Base-by-base conservation (phyloP, 2,888 invertebrate species). In the Lasioglossum pauxillum region DNA sequence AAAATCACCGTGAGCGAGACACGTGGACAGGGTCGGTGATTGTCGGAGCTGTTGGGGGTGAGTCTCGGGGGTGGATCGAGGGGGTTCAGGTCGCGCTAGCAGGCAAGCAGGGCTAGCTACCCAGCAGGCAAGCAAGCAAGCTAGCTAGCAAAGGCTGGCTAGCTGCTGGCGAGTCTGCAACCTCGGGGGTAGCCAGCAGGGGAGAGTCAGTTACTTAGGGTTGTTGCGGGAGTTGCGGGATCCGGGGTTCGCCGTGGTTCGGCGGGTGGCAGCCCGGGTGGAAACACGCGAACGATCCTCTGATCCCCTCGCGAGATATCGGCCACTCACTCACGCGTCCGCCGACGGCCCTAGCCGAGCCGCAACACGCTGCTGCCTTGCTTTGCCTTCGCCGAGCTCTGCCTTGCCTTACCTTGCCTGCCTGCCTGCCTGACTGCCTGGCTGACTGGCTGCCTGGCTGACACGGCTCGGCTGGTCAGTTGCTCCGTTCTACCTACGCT, bases 221-320 rank as follows among this genome's bases (percentile, higher is more conserved):
- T 92, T 88, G 90, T 89, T 86, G 84, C 80, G 84, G 90, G 86
- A 67, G 74, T 89, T 85, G 92, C 91, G 92, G 92, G 92, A 91
- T 92, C 89, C 89, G 92, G 93, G 93, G 93, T 67, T 92, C 91
- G 93, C 90, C 90, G 90, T 53, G 92, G 90, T 92, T 91, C 91
- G 93, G 94, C 92, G 93, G 93, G 92, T 93, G 92, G 93, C 89
- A 92, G 92, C 91, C 91, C 88, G 88, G 93, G 91, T 94, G 91
- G 93, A 93, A 95, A 95, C 95, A 95, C 95, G 95, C 95, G 94
- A 95, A 92, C 95, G 94, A 95, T 95, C 94, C 94, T 94, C 95
- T 93, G 95, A 95, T 95, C 95, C 95, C 95, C 95, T 94, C 93
- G 92, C 92, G 93, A 95, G 95, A 95, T 95, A 95, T 94, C 94